These are phyloP conservation scores for Myotis brandtii DNA, from an alignment of 2,113 vertebrate species.

Conservation along the genomic window DNA sequence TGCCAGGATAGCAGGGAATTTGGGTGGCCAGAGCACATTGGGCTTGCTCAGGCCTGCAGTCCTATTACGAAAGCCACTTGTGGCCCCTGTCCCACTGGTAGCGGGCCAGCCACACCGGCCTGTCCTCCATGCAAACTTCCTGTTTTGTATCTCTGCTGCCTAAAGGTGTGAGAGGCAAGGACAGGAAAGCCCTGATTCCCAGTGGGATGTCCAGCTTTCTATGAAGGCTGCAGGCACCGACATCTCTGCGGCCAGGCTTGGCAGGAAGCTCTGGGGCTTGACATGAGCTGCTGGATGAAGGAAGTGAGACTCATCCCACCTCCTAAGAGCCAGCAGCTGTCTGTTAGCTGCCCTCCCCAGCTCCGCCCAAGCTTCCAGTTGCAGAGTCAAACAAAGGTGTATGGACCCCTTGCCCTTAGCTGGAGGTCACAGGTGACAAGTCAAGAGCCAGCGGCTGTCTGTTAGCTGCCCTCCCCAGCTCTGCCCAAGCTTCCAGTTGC, in stretches of 20 bases:
- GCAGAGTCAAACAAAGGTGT: background rate
- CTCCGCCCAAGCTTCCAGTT: accelerated
- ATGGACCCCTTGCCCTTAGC: background rate
- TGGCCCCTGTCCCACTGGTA: too few species aligned
- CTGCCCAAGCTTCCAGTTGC: accelerated
- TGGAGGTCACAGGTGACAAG: background rate
- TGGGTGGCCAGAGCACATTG: background rate
- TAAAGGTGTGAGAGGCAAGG: background rate
- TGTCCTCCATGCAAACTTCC: background rate
- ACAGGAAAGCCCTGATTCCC: background rate
- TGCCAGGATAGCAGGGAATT: background rate
- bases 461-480: too few species aligned
- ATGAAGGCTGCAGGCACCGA: background rate
- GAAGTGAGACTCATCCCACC: background rate
- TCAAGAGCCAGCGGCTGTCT: background rate
- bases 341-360: too few species aligned
- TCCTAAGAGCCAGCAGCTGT: background rate
- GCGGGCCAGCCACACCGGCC: background rate
- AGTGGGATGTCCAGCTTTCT: background rate
- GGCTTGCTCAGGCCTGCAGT: background rate
- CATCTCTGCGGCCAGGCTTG: background rate
- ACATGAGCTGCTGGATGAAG: background rate
- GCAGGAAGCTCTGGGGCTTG: background rate
- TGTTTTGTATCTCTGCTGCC: background rate
- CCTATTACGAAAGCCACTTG: accelerated